Percentiles rank a stretch among this genome's conserved stretches.
phyloP scores from a whole-genome alignment of 2,797 vertebrate genomes.

The Phyllotis vaccarum region DNA sequence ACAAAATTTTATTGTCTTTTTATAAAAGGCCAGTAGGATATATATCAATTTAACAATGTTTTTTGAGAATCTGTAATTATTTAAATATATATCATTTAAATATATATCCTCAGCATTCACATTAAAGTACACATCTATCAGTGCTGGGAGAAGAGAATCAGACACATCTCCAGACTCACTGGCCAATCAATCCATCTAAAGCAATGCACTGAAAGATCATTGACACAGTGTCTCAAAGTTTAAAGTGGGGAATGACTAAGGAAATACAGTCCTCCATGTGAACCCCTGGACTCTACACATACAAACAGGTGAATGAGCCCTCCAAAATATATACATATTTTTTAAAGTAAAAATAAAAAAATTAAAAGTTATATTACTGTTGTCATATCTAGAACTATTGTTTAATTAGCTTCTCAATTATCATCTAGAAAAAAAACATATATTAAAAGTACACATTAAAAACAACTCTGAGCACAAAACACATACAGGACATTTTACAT shows the following conservation, averaged over 20 bases:
- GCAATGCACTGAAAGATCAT: background rate
- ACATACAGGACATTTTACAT: too few species aligned
- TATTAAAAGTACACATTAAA: background rate
- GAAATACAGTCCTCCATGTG: background rate
- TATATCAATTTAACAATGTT: background rate
- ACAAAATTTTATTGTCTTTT: background rate
- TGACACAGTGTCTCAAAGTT: background rate
- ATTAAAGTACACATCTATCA: background rate
- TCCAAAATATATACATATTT: too few species aligned
- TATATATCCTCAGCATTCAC: background rate
- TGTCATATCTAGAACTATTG: background rate
- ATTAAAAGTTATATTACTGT: background rate
- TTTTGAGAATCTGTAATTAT: background rate
- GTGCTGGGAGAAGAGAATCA: background rate
- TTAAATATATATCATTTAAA: too few species aligned
- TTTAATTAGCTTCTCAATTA: background rate
- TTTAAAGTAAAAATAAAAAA: background rate
- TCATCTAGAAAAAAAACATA: background rate
- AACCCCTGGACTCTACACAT: too few species aligned
- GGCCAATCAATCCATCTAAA: background rate
- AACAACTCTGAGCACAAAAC: background rate
- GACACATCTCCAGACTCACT: background rate
- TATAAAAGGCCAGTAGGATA: background rate
- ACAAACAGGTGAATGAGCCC: background rate
- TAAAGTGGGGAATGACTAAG: background rate